Conservation (phyloP, 2,113 vertebrate genomes). For the Chauna torquata region DNA sequence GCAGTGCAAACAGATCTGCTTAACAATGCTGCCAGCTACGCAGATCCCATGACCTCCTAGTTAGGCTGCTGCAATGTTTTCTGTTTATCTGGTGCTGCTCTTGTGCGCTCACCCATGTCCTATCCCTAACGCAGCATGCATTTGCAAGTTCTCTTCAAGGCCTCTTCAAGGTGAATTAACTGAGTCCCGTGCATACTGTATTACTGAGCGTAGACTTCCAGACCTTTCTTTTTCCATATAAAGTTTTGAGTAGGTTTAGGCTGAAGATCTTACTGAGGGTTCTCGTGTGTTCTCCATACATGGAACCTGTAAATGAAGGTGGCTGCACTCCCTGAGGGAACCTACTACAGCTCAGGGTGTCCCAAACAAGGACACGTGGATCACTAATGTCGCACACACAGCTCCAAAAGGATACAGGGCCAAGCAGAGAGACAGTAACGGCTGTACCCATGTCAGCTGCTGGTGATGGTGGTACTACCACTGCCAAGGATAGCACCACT, state of each 20-base stretch:
- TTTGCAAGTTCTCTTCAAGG: not conserved
- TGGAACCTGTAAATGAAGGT: not conserved
- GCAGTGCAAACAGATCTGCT: not conserved
- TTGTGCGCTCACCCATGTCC: not conserved
- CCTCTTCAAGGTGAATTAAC: conserved; percentile 24
- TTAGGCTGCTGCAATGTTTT: not conserved
- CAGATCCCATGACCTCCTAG: not conserved
- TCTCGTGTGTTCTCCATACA: not conserved
- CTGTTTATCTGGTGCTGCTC: conserved; percentile 4
- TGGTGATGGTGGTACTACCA: not conserved
- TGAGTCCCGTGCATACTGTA: not conserved
- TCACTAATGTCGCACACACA: fast-evolving
- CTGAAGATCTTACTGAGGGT: not conserved
- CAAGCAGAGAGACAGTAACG: not conserved
- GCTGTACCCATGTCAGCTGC: not conserved
- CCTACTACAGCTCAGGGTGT: not conserved
- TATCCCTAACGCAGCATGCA: not conserved
- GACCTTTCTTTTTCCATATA: not conserved
- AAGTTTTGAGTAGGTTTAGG: conserved; percentile 2
- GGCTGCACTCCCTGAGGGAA: not conserved
- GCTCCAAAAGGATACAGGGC: not conserved
- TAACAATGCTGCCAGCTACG: not conserved
- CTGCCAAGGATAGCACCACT: not conserved
- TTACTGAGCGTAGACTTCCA: not conserved
- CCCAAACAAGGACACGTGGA: not conserved